Conservation (phyloP, 2,113 vertebrate genomes). For the Perognathus longimembris region DNA sequence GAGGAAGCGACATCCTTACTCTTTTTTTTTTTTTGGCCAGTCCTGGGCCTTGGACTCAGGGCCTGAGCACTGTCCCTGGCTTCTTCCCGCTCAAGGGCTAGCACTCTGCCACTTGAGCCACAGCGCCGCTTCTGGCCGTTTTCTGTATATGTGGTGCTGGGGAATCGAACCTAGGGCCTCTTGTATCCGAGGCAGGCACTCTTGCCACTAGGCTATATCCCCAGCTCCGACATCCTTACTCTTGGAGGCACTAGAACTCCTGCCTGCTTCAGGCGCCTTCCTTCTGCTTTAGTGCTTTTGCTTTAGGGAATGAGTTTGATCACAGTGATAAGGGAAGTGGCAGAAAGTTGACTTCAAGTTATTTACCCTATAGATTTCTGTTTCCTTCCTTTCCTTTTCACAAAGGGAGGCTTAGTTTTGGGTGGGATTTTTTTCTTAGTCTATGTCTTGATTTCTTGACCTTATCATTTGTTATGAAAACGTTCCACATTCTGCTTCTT, state of each 20-base stretch:
- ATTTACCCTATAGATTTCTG: background rate
- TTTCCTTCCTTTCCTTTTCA: background rate
- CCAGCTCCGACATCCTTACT: too few relatives aligned
- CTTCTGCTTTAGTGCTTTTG: background rate
- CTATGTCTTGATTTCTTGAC: background rate
- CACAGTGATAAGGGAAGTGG: background rate
- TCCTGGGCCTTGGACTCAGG: too few relatives aligned
- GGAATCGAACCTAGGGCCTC: too few relatives aligned
- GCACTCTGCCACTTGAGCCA: too few relatives aligned
- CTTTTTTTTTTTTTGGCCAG: too few relatives aligned
- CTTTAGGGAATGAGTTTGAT: background rate
- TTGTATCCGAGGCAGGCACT: too few relatives aligned
- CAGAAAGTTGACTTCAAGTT: background rate
- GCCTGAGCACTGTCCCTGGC: too few relatives aligned
- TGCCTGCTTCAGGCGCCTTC: background rate
- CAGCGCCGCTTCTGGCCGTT: too few relatives aligned
- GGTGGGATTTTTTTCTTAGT: background rate
- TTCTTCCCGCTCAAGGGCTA: too few relatives aligned
- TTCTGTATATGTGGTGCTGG: too few relatives aligned
- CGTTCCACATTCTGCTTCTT: conserved; percentile 6
- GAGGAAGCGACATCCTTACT: too few relatives aligned
- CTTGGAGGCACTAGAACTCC: background rate
- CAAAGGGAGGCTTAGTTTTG: background rate
- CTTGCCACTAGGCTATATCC: too few relatives aligned
- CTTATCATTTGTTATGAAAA: background rate